A percentile compares a stretch with the other conserved stretches of the same genome.
Conservation (phyloP, 2,888 invertebrate species). For the Leuctra nigra region DNA sequence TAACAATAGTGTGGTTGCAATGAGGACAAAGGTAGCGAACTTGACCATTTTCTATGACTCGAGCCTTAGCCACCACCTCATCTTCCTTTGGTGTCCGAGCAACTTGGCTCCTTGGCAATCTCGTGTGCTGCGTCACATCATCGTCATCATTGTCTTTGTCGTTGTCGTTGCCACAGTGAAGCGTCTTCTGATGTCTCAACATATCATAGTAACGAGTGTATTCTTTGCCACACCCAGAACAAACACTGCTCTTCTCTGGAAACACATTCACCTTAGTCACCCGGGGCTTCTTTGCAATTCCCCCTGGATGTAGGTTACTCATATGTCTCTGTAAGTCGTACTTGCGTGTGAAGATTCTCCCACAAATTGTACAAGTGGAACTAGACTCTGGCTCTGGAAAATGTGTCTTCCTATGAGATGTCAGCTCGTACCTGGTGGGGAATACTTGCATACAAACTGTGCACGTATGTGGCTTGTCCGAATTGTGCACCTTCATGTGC, state of each 20-base stretch:
- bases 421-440: not conserved
- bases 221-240: conserved; percentile 34
- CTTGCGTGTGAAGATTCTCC: conserved; percentile 14
- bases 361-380: conserved; percentile 11
- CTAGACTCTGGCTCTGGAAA: not conserved
- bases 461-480: not conserved
- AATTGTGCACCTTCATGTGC: not conserved
- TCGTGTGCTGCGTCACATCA: not conserved
- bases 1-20: conserved; percentile 41
- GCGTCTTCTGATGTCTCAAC: conserved; percentile 35
- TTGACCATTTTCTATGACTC: conserved; percentile 32
- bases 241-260: not conserved
- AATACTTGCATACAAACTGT: not conserved
- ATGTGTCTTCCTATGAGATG: conserved; percentile 2
- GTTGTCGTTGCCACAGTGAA: conserved; percentile 13
- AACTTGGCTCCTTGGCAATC: not conserved
- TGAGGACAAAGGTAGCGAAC: conserved; percentile 40
- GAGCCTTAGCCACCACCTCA: not conserved
- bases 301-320: not conserved
- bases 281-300: not conserved
- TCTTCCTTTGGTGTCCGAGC: not conserved
- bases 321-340: conserved; percentile 18
- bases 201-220: conserved; percentile 39
- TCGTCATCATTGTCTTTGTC: not conserved
- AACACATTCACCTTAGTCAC: not conserved